Percentiles rank a stretch among this genome's conserved stretches.
phyloP scores from a whole-genome alignment of 2,888 invertebrate species.

The Orgyia antiqua region DNA sequence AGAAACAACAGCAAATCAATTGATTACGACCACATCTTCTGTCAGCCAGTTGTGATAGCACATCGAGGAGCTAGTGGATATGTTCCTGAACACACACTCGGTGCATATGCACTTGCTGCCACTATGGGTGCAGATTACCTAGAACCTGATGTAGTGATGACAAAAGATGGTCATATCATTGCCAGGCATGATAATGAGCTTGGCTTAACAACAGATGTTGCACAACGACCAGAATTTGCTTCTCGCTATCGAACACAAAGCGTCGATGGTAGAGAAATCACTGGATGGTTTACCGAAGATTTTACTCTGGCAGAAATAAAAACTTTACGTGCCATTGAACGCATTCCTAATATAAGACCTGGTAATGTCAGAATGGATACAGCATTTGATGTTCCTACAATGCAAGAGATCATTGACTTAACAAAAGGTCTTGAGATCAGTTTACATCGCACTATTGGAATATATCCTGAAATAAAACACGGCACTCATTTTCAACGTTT shows the following conservation, averaged over 20 bases:
- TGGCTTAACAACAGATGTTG: slow-evolving; percentile 53
- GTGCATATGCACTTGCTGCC: slow-evolving; percentile 61
- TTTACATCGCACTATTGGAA: slow-evolving; percentile 48
- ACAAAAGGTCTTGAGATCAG: slow-evolving; percentile 55
- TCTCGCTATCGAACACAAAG: slow-evolving; percentile 48
- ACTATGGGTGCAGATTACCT: slow-evolving; percentile 66
- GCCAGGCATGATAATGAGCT: slow-evolving; percentile 66
- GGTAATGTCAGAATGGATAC: slow-evolving; percentile 59
- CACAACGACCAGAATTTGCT: slow-evolving; percentile 49
- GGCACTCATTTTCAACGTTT: slow-evolving; percentile 52
- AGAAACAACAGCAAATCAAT: slow-evolving; percentile 13
- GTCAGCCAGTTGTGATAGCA: slow-evolving; percentile 54
- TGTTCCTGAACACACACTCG: slow-evolving; percentile 64
- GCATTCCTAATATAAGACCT: slow-evolving; percentile 53
- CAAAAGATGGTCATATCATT: slow-evolving; percentile 56
- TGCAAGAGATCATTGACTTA: slow-evolving; percentile 65
- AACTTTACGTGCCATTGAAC: slow-evolving; percentile 54
- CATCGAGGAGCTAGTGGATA: slow-evolving; percentile 69
- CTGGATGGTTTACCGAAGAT: slow-evolving; percentile 67
- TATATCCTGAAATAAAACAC: slow-evolving; percentile 68
- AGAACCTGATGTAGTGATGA: slow-evolving; percentile 67
- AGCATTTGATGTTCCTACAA: slow-evolving; percentile 51
- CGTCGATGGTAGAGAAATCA: slow-evolving; percentile 44
- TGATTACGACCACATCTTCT: slow-evolving; percentile 40
- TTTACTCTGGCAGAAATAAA: slow-evolving; percentile 65